Evolutionary conservation across 2,888 invertebrate genomes (phyloP).

Genomic region (Tetragonula carbonaria): DNA sequence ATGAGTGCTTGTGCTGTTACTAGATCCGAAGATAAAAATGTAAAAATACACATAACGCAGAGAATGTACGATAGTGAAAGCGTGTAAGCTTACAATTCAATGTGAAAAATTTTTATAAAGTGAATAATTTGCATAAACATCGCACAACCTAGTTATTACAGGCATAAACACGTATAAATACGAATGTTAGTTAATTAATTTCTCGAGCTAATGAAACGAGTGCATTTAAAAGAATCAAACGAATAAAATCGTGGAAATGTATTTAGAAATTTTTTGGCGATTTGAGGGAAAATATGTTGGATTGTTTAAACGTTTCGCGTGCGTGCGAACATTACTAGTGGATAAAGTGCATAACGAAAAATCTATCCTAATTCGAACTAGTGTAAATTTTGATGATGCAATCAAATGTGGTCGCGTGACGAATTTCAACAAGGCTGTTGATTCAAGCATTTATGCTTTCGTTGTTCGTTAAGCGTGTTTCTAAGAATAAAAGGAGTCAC

Average conservation of each 20-base stretch:
- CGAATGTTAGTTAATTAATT: background rate
- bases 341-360: background rate
- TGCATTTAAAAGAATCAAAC: background rate
- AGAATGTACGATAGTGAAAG: background rate
- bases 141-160: background rate
- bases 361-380: background rate
- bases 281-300: background rate
- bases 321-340: constrained; percentile 4
- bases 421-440: background rate
- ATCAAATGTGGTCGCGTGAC: background rate
- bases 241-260: background rate
- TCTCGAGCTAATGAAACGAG: background rate
- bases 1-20: background rate
- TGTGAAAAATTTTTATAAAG: background rate
- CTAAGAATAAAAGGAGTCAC: constrained; percentile 36
- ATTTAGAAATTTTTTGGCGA: background rate
- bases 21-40: background rate
- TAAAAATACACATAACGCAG: background rate
- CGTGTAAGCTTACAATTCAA: background rate
- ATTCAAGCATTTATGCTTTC: constrained; percentile 6
- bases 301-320: background rate
- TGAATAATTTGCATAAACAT: background rate
- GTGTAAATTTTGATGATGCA: background rate
- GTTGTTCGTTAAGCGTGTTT: background rate
- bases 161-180: background rate